Evolutionary conservation across 92 coral and sea anemone genomes (phyloP).

Genomic region (Siderastrea siderea): DNA sequence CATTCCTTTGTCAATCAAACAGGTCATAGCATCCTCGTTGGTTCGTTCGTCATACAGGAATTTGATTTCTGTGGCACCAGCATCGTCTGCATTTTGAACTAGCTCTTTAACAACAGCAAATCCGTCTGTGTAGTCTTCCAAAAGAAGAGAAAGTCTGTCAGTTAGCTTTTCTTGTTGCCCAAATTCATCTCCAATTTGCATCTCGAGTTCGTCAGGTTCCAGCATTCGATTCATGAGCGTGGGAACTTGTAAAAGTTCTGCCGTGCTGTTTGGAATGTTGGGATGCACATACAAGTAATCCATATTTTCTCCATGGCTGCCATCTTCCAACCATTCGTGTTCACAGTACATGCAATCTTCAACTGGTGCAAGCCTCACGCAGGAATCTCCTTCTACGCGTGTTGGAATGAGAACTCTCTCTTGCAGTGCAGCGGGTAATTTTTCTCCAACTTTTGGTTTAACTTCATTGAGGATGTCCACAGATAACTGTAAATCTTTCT

Average conservation of each 20-base stretch:
- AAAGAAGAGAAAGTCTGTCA: slow-evolving; percentile 72
- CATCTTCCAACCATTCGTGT: too few species aligned
- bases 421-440: not conserved
- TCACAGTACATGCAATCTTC: too few species aligned
- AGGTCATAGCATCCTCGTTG: slow-evolving; percentile 66
- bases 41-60: slow-evolving; percentile 79
- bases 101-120: slow-evolving; percentile 89
- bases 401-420: slow-evolving; percentile 41
- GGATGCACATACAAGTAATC: slow-evolving; percentile 50
- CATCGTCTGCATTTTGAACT: slow-evolving; percentile 94
- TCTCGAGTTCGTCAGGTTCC: slow-evolving; percentile 43
- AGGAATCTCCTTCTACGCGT: slow-evolving; percentile 6
- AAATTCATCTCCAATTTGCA: slow-evolving; percentile 71
- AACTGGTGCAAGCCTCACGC: slow-evolving; percentile 29
- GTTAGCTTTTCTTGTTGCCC: slow-evolving; percentile 88
- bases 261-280: slow-evolving; percentile 35
- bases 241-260: slow-evolving; percentile 40
- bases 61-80: slow-evolving; percentile 86
- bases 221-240: slow-evolving; percentile 37
- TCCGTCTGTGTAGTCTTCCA: slow-evolving; percentile 92
- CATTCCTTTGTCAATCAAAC: slow-evolving; percentile 85
- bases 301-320: slow-evolving; percentile 16
- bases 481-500: slow-evolving; percentile 28
- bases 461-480: slow-evolving; percentile 52
- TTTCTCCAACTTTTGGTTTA: slow-evolving; percentile 1